phyloP scores from a whole-genome alignment of 2,888 invertebrate genomes.

The Tromatobia lineatoria region DNA sequence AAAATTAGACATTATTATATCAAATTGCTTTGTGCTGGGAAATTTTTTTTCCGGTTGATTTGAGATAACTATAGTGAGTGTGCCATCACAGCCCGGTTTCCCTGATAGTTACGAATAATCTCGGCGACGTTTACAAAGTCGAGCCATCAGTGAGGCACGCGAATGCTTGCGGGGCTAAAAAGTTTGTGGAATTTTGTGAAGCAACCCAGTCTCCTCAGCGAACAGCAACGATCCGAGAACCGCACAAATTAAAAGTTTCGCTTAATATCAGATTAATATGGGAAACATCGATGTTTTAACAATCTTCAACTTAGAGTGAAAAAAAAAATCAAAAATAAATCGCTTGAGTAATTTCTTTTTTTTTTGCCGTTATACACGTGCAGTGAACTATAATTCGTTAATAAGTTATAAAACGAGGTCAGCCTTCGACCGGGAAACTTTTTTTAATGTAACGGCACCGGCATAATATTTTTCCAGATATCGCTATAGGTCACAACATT shows the following conservation, averaged over 20 bases:
- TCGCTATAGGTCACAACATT: background rate
- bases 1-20: no score
- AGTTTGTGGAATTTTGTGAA: slow-evolving; percentile 35
- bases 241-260: slow-evolving; percentile 41
- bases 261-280: slow-evolving; percentile 50
- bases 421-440: background rate
- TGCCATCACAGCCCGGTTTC: background rate
- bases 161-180: slow-evolving; percentile 14
- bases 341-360: slow-evolving; percentile 10
- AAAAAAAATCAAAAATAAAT: background rate
- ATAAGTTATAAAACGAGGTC: slow-evolving; percentile 17
- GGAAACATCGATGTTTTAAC: slow-evolving; percentile 39
- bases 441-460: slow-evolving; percentile 1
- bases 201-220: slow-evolving; percentile 5
- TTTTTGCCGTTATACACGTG: slow-evolving; percentile 6
- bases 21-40: background rate
- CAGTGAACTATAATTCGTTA: slow-evolving; percentile 16
- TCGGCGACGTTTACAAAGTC: slow-evolving; percentile 21
- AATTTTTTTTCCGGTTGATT: background rate
- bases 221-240: background rate
- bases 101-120: background rate
- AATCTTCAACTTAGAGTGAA: slow-evolving; percentile 25
- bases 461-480: slow-evolving; percentile 1
- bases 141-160: background rate
- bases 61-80: background rate